Base-by-base conservation (phyloP, 1,140 invertebrate species). In the Bombus sibiricus region DNA sequence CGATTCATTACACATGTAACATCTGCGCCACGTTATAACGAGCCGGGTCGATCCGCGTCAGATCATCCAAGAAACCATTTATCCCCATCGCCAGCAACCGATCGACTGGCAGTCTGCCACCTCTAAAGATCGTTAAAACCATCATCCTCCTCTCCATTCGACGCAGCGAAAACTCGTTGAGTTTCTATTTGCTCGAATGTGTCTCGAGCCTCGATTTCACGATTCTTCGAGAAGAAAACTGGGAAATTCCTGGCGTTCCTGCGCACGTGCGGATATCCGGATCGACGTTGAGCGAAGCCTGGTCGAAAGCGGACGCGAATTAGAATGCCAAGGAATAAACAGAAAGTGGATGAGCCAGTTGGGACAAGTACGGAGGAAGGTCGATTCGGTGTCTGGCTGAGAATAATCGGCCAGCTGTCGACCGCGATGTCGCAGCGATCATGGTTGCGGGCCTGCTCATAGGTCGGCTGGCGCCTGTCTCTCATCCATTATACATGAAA, bases 401-500 rank as follows among this genome's bases (percentile, higher is more conserved):
- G 76, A 72, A 79, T 79, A 69, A 79, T 79, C 76, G 76, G 43
- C 34, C 66, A 43, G 76, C 74, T 68, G 75, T 59, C 34, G 66
- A 71, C 64, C 64, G 43, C 22, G 64, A 53, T 57, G 81, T 69
- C 82, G 82, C 18, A 15, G 59, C 68, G n/a, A 12, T 53, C 41
- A 64, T 62, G 64, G 47, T 66, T 43, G 37, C 47, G 62, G 76
- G 15, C 57, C 6, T 41, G 76, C 83, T 82, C 74, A 53, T 68
- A 69, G 74, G 74, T 68, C 79, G 66, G 82, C 86, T 88, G 87
- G 88, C 88, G 89, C 89, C 91, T 85, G 87, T 88, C 80, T 81
- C 78, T 87, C 90, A 90, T 91, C 85, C 88, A 91, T 91, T 90
- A 91, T 91, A 90, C 88, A 91, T 91, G 81, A 84, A 87, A 86